Evolutionary conservation across 2,113 vertebrate genomes (phyloP).

Genomic region (Axis porcinus): DNA sequence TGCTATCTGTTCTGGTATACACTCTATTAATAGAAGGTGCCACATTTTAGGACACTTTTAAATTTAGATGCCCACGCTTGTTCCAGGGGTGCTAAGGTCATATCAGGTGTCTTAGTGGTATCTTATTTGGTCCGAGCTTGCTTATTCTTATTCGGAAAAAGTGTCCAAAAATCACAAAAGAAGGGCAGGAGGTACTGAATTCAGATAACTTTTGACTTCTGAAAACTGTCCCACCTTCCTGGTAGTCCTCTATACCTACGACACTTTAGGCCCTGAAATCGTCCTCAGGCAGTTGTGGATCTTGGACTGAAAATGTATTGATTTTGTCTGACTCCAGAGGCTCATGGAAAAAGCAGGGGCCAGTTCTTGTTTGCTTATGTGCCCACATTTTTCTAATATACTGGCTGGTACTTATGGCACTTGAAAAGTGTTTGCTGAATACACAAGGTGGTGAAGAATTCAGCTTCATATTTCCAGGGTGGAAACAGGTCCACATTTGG

Average conservation of each 20-base stretch:
- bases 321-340: background rate
- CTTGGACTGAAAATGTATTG: background rate
- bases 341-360: background rate
- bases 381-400: background rate
- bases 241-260: background rate
- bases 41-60: background rate
- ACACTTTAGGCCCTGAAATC: background rate
- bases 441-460: background rate
- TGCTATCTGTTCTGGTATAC: background rate
- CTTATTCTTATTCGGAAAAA: conserved; percentile 20
- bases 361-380: background rate
- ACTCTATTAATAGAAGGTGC: background rate
- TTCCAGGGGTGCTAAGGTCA: background rate
- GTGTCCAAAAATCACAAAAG: background rate
- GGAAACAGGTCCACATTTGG: background rate
- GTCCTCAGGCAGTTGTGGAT: background rate
- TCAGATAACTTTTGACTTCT: background rate
- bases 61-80: background rate
- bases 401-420: background rate
- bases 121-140: background rate
- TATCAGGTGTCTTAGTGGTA: background rate
- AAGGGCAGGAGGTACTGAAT: background rate
- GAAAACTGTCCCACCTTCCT: background rate
- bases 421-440: background rate
- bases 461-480: background rate